Evolutionary conservation across 2,888 invertebrate species (phyloP).

Genomic region (Dasysyrphus albostriatus): DNA sequence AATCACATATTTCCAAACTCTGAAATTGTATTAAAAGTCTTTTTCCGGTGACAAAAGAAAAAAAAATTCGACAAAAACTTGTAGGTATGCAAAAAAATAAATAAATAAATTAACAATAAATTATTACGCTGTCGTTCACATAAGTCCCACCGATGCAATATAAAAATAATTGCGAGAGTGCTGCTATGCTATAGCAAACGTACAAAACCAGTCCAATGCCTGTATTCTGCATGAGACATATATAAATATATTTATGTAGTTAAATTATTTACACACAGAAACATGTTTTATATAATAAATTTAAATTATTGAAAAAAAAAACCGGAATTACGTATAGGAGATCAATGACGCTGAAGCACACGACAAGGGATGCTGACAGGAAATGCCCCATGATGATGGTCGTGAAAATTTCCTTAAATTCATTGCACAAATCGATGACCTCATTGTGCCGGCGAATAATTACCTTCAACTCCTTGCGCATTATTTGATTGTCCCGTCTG

Average conservation of each 20-base stretch:
- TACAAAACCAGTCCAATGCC: constrained; percentile 80
- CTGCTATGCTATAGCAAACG: constrained; percentile 80
- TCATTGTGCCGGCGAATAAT: constrained; percentile 81
- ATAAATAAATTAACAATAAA: constrained; percentile 66
- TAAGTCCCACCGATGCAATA: constrained; percentile 82
- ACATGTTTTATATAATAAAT: constrained; percentile 41
- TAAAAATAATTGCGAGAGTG: constrained; percentile 80
- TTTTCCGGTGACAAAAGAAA: background rate
- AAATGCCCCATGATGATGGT: constrained; percentile 82
- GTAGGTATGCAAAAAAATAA: too few species aligned
- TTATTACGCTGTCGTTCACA: constrained; percentile 81
- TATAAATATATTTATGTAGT: background rate
- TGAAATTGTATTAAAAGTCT: constrained; percentile 63
- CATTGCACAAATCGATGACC: constrained; percentile 82
- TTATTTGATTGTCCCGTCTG: constrained; percentile 77
- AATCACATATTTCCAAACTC: constrained; percentile 80
- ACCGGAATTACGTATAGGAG: constrained; percentile 80
- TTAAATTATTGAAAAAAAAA: constrained; percentile 8
- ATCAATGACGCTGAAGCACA: constrained; percentile 82
- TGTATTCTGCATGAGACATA: constrained; percentile 78
- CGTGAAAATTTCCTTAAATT: constrained; percentile 79
- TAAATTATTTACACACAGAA: background rate
- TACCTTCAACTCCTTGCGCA: constrained; percentile 77
- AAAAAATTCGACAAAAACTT: background rate
- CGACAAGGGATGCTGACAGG: constrained; percentile 81